Base-by-base conservation (phyloP, 2,113 vertebrate genomes). In the Oenanthe melanoleuca region DNA sequence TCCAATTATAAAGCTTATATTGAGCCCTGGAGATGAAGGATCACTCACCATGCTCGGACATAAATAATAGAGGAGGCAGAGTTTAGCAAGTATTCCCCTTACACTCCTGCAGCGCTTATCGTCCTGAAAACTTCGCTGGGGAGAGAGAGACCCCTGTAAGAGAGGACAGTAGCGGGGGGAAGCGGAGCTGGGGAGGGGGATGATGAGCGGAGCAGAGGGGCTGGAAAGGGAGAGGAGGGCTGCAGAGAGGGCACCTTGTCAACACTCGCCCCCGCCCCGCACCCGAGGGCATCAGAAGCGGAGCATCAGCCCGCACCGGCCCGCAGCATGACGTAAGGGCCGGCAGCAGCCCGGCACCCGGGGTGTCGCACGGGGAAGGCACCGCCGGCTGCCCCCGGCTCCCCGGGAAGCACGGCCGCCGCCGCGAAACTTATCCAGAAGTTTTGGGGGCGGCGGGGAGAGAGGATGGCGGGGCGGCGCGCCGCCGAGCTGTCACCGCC, bases 311-410 rank as follows among this genome's bases (percentile, higher is more conserved):
- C 97, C 97, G 98, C 98, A 98, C 98, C 97, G 97, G 97, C 96
- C 98, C 98, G 99, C 98, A 98, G 98, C 98, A 99, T 99, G 99
- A 99, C 99, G 99, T 99, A 96, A 99, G 99, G 98, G 97, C 96
- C 96, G 94, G 94, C 92, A 94, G 96, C 95, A 96, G 97, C 94
- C 96, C 97, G 93, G 94, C 96, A 97, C 96, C 88, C 96, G 88
- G 97, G 95, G 93, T 85, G 94, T 97, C 97, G 95, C 95, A 96
- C 91, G 91, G 83, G 69, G 50, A 80, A 24, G 18, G 89, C 64
- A 40, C 12, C 22, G 38, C 86, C 77, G 18, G 45, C 56, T 45
- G 55, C 8, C 61, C 29, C 56, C 52, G 71, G 71, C 80, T 81
- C 40, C 14, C 26, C 3, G 80, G 44, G 28, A 34, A 40, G n/a